phyloP scores from a whole-genome alignment of 1,140 invertebrate species.

The Diuraphis noxia region DNA sequence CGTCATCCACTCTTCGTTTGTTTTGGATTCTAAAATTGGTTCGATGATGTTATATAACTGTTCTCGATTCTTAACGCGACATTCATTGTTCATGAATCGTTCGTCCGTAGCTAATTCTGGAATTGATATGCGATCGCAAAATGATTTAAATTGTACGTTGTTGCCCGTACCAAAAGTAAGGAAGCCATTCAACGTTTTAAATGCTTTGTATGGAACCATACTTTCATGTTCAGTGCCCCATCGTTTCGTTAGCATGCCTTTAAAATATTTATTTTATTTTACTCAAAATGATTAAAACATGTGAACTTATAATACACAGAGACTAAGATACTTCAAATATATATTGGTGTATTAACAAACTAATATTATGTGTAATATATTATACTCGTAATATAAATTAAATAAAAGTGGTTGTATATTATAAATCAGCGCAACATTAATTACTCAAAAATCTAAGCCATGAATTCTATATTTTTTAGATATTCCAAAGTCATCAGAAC shows the following conservation, averaged over 20 bases:
- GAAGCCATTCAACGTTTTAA: constrained; percentile 79
- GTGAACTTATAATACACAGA: neutral
- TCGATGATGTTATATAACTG: constrained; percentile 70
- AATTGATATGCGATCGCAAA: constrained; percentile 70
- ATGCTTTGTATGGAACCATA: constrained; percentile 92
- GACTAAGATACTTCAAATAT: neutral
- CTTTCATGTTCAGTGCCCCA: constrained; percentile 92
- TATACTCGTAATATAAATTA: too few relatives aligned
- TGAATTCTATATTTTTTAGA: too few relatives aligned
- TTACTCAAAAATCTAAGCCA: neutral
- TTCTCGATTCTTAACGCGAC: constrained; percentile 76
- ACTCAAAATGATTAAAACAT: neutral
- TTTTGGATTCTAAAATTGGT: constrained; percentile 68
- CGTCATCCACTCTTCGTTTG: constrained; percentile 75
- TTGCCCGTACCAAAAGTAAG: constrained; percentile 84
- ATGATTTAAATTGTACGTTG: constrained; percentile 73
- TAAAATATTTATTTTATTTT: neutral
- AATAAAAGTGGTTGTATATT: neutral
- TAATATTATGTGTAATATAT: neutral
- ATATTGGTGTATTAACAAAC: neutral
- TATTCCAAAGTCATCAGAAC: neutral
- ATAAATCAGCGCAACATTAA: neutral
- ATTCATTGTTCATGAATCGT: constrained; percentile 73
- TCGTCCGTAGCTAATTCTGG: constrained; percentile 67
- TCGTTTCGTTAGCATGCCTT: constrained; percentile 58